Conservation (phyloP, 2,888 invertebrate genomes). For the Keiferia lycopersicella region DNA sequence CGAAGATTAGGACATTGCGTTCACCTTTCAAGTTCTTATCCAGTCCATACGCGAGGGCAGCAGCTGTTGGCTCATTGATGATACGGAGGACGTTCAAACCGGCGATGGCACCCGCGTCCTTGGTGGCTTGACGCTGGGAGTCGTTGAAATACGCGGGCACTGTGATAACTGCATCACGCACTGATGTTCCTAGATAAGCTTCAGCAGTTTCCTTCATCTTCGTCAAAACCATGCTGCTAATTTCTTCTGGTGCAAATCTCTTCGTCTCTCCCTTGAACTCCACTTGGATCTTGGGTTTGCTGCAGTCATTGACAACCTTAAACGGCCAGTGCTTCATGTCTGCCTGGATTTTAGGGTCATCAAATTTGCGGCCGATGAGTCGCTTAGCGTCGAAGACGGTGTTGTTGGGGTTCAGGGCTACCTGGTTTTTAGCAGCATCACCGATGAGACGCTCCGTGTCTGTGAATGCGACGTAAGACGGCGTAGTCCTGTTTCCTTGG, state of each 20-base stretch:
- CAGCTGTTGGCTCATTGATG: constrained; percentile 91
- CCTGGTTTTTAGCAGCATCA: constrained; percentile 93
- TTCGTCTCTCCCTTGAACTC: constrained; percentile 85
- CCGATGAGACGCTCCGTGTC: constrained; percentile 92
- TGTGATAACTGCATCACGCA: constrained; percentile 89
- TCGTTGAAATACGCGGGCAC: constrained; percentile 91
- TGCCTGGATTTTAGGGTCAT: constrained; percentile 87
- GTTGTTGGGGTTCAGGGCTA: constrained; percentile 87
- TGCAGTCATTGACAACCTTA: constrained; percentile 83
- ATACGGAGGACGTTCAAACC: constrained; percentile 93
- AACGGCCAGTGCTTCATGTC: constrained; percentile 94
- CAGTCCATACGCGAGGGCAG: constrained; percentile 86
- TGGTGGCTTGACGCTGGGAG: constrained; percentile 88
- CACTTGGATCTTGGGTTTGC: constrained; percentile 86
- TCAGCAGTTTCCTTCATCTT: constrained; percentile 85
- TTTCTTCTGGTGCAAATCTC: constrained; percentile 85
- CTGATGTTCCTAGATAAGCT: constrained; percentile 84
- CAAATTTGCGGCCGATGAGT: constrained; percentile 89
- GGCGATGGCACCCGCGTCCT: constrained; percentile 92
- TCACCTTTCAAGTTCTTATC: constrained; percentile 85
- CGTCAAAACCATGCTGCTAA: constrained; percentile 84
- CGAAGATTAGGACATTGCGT: constrained; percentile 84
- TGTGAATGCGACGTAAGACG: constrained; percentile 93
- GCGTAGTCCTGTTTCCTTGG: constrained; percentile 93
- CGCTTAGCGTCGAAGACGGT: constrained; percentile 88